These are phyloP conservation scores for Lophotriccus pileatus DNA, from an alignment of 2,797 vertebrate species.

Conservation along the genomic window DNA sequence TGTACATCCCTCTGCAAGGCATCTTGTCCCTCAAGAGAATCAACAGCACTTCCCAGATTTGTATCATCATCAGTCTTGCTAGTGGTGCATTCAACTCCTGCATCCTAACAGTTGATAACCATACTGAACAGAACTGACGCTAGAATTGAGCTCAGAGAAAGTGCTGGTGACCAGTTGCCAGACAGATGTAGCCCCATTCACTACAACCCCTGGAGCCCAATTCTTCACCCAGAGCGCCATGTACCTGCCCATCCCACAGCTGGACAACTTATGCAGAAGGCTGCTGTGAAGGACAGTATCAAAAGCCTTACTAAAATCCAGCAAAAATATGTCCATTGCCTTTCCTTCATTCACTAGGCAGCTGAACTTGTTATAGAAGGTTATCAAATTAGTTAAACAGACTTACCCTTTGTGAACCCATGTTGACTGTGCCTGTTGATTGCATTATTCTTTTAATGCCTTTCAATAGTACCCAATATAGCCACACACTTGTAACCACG, in stretches of 20 bases:
- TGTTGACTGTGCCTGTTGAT: neutral
- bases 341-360: neutral
- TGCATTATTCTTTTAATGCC: neutral
- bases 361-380: neutral
- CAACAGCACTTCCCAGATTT: neutral
- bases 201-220: neutral
- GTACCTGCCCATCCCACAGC: neutral
- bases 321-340: neutral
- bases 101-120: neutral
- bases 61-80: neutral
- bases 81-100: neutral
- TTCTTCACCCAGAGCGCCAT: neutral
- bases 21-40: neutral
- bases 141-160: neutral
- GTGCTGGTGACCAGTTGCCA: neutral
- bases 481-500: neutral
- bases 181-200: neutral
- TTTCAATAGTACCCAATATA: neutral
- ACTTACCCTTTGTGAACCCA: neutral
- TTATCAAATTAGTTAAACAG: neutral
- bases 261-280: neutral
- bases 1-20: neutral
- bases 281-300: neutral
- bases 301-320: neutral
- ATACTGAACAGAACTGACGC: neutral